These are phyloP conservation scores for Ageneiosus marmoratus DNA, from an alignment of 2,113 vertebrate species.

Conservation along the genomic window DNA sequence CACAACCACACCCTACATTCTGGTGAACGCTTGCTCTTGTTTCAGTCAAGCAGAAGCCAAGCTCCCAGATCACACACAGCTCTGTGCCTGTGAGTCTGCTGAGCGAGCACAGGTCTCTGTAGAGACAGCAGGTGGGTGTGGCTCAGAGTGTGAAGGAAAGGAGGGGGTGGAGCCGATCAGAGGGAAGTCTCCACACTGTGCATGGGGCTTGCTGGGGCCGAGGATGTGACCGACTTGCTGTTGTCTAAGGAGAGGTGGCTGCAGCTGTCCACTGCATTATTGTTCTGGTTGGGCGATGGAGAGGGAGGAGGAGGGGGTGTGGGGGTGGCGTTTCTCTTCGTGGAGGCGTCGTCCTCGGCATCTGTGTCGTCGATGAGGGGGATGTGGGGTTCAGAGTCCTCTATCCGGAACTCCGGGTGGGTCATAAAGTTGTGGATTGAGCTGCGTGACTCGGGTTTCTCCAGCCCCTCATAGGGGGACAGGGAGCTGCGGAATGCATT, in stretches of 20 bases:
- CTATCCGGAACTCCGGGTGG: conserved; percentile 98
- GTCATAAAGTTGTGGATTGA: conserved; percentile 99
- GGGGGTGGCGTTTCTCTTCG: conserved; percentile 85
- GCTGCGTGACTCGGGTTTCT: conserved; percentile 94
- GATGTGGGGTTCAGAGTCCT: conserved; percentile 98
- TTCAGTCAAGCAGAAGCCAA: conserved; percentile 88
- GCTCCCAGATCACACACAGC: conserved; percentile 73
- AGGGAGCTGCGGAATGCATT: conserved; percentile 99
- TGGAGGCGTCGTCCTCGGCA: conserved; percentile 95
- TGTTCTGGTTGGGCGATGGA: conserved; percentile 97
- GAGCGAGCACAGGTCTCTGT: conserved; percentile 49
- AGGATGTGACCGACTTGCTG: conserved; percentile 90
- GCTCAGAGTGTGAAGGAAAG: conserved; percentile 1
- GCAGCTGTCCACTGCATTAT: conserved; percentile 96
- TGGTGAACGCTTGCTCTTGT: conserved; percentile 88
- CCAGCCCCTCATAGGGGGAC: conserved; percentile 96
- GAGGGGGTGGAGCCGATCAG: conserved; percentile 81
- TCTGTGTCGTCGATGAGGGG: conserved; percentile 98
- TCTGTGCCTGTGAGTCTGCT: conserved; percentile 50
- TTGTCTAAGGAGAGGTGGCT: conserved; percentile 91
- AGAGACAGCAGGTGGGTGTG: conserved; percentile 56
- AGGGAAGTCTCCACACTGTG: conserved; percentile 99
- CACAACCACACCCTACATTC: conserved; percentile 86
- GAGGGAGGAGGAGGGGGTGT: conserved; percentile 77
- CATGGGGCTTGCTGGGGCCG: conserved; percentile 93